phyloP scores from a whole-genome alignment of 1,140 invertebrate species.

The Drosophila erecta region DNA sequence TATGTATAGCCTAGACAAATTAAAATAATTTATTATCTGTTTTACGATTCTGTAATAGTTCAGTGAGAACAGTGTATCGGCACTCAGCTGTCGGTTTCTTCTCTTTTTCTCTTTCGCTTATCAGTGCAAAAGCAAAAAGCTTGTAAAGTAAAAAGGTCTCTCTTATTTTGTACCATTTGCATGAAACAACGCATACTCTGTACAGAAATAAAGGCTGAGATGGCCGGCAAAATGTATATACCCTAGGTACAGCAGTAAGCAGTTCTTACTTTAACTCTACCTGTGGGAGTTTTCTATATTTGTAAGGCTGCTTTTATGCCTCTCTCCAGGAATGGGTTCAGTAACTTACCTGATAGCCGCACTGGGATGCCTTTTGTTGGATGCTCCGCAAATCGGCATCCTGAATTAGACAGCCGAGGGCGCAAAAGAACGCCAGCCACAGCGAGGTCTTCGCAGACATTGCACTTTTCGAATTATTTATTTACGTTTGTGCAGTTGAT shows the following conservation, averaged over 20 bases:
- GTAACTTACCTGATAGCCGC: constrained; percentile 63
- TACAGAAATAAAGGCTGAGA: background rate
- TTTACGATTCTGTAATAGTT: no score
- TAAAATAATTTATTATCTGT: no score
- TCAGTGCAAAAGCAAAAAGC: background rate
- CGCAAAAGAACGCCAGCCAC: constrained; percentile 34
- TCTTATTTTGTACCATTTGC: background rate
- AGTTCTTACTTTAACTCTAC: background rate
- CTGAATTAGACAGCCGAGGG: constrained; percentile 19
- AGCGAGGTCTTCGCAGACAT: constrained; percentile 23
- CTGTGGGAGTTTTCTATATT: background rate
- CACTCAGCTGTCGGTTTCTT: background rate
- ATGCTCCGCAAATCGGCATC: constrained; percentile 44
- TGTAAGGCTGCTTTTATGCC: background rate
- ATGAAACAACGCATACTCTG: background rate
- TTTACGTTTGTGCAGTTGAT: constrained; percentile 6
- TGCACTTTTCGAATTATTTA: background rate
- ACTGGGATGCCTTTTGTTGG: constrained; percentile 37
- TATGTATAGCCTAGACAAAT: no score
- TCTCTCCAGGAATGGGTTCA: background rate
- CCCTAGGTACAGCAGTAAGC: background rate
- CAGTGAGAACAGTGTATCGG: background rate
- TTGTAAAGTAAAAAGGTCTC: background rate
- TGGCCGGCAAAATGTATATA: background rate
- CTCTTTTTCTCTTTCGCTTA: background rate